phyloP scores from a whole-genome alignment of 1,140 invertebrate genomes.

The Telenomus remus region DNA sequence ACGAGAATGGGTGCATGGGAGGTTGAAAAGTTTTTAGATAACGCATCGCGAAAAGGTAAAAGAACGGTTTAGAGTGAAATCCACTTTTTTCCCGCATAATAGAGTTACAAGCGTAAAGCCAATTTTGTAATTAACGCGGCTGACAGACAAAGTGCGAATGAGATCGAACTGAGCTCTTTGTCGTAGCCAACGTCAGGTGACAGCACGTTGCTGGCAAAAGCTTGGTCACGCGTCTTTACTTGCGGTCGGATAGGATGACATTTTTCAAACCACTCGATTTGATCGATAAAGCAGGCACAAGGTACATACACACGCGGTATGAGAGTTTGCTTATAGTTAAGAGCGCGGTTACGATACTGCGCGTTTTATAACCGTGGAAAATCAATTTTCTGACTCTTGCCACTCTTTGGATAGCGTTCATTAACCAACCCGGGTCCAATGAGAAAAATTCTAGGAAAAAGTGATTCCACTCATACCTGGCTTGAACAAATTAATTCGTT shows the following conservation, averaged over 20 bases:
- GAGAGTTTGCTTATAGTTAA: conserved; percentile 55
- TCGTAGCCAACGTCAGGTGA: conserved; percentile 30
- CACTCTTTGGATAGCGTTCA: conserved; percentile 43
- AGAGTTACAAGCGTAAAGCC: conserved; percentile 61
- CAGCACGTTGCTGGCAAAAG: conserved; percentile 36
- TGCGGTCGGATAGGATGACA: conserved; percentile 27
- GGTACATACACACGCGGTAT: conserved; percentile 47
- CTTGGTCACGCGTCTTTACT: conserved; percentile 22
- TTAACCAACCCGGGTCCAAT: conserved; percentile 15
- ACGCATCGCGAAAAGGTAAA: conserved; percentile 30
- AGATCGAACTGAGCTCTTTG: conserved; percentile 21
- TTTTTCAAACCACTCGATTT: conserved; percentile 37
- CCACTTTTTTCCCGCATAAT: conserved; percentile 57
- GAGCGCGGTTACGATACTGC: conserved; percentile 58
- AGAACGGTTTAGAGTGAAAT: conserved; percentile 32
- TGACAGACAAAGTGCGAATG: conserved; percentile 34
- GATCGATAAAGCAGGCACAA: conserved; percentile 62
- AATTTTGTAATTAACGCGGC: conserved; percentile 63
- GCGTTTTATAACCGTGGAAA: conserved; percentile 46
- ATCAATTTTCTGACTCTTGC: conserved; percentile 65
- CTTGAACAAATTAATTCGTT: too few species aligned
- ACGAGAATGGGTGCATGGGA: conserved; percentile 29
- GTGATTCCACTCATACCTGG: background rate
- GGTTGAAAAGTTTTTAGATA: conserved; percentile 29
- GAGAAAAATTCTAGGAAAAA: conserved; percentile 17